Conservation (phyloP, 2,113 vertebrate genomes). For the Ptilorrhoa leucosticta region DNA sequence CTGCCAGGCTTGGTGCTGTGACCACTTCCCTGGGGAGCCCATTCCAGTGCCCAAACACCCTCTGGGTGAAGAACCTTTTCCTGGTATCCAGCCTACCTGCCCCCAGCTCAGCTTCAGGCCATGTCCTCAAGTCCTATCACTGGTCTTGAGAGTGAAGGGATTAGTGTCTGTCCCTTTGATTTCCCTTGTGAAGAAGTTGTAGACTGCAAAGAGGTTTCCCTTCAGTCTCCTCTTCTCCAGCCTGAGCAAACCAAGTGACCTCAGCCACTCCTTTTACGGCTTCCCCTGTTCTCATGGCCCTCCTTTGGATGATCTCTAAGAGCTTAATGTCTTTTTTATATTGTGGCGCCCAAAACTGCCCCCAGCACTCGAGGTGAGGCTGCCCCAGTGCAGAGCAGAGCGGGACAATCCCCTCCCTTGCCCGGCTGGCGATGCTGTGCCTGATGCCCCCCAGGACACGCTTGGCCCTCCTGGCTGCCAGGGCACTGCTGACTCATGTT, state of each 20-base stretch:
- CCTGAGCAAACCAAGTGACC: not conserved
- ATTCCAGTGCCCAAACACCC: not conserved
- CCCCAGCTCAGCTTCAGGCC: not conserved
- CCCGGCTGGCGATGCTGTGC: rapidly evolving
- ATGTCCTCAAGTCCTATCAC: not conserved
- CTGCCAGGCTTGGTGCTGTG: not conserved
- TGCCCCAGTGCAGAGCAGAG: not conserved
- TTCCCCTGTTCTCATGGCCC: not conserved
- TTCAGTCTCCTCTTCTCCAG: not conserved
- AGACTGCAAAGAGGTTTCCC: not conserved
- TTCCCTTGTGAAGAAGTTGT: not conserved
- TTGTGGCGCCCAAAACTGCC: not conserved
- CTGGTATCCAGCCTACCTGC: not conserved
- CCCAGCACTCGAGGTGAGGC: not conserved
- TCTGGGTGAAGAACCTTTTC: not conserved
- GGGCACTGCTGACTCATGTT: not conserved
- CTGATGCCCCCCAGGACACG: not conserved
- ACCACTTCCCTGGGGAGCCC: not conserved
- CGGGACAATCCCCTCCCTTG: not conserved
- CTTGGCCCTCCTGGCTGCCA: not conserved
- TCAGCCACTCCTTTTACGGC: not conserved
- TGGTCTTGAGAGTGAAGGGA: not conserved
- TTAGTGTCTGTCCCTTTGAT: not conserved
- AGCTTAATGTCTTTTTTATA: not conserved
- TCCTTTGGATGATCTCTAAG: not conserved